Base-by-base conservation (phyloP, 2,797 vertebrate genomes). In the Lepidocolaptes lacrymiger region DNA sequence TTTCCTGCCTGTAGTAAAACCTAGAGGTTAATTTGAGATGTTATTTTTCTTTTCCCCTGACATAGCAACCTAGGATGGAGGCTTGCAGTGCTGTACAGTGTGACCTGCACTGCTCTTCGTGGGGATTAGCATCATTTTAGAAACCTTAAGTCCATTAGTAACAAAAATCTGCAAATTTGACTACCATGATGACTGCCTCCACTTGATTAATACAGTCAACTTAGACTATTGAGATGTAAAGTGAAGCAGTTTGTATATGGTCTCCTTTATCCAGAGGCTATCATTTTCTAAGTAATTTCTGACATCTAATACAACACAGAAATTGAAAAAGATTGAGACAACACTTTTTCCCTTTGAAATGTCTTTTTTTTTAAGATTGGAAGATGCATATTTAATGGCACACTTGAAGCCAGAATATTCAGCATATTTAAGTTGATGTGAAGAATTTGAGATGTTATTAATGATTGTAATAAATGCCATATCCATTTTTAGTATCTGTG, bases 281-380 rank as follows among this genome's bases (percentile, higher is more conserved):
- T 91, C 2, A 91, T 94, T 96, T 96, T 95, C 85, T 76, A 89
- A 95, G 85, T 91, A 1, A 71, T 95, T 96, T 92, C 91, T 95
- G 83, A 78, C 69, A 95, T 83, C 52, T 72, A 72, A 66, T 54
- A 26, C 75, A 95, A 96, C 21, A n/a, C 0, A 80, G 72, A 96
- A 94, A 96, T 89, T 93, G 85, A 80, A 92, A 94, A 97, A 90
- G 92, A 86, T 95, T 61, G 16, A 88, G 54, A 22, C 59, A 92
- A 94, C 41, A 44, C 64, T 94, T 95, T 96, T 97, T 97, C 73
- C 91, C 93, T 97, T 96, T 87, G 64, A 88, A 96, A 92, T 30
- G 6, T 48, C 85, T 93, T 89, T 93, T 55, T 89, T 93, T 93
- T 91, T 82, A 49, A 95, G 95, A 78, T 89, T 88, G 71, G 61